Evolutionary conservation across 2,888 invertebrate genomes (phyloP).

Genomic region (Dicycla oo): DNA sequence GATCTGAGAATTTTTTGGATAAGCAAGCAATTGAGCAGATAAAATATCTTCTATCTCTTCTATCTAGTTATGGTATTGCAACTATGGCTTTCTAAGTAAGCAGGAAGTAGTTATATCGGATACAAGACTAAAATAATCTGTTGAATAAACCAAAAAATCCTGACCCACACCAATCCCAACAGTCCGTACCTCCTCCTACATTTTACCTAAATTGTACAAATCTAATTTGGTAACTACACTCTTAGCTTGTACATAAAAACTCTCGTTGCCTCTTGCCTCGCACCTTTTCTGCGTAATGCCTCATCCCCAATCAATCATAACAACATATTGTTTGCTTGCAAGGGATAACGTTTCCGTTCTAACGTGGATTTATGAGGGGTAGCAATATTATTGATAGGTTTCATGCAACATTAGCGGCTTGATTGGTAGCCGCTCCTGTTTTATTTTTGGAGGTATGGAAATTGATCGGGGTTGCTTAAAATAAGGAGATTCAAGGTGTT

Average conservation of each 20-base stretch:
- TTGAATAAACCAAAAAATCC: background rate
- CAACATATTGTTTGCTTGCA: constrained; percentile 80
- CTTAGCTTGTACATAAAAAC: constrained; percentile 52
- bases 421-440: constrained; percentile 70
- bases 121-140: background rate
- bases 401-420: constrained; percentile 80
- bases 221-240: constrained; percentile 49
- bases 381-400: constrained; percentile 78
- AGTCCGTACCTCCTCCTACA: background rate
- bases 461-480: constrained; percentile 53
- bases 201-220: constrained; percentile 30
- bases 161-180: background rate
- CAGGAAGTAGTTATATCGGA: no score
- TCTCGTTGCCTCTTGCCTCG: constrained; percentile 43
- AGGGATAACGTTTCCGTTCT: constrained; percentile 74
- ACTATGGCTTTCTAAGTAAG: no score
- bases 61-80: no score
- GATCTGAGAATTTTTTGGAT: no score
- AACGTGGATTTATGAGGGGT: constrained; percentile 79
- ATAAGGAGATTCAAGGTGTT: constrained; percentile 6
- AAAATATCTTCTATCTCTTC: no score
- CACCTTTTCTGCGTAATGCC: constrained; percentile 71
- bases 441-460: constrained; percentile 60
- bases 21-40: no score
- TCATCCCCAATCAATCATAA: constrained; percentile 77